phyloP scores from a whole-genome alignment of 1,140 invertebrate species.

The Habropoda laboriosa region DNA sequence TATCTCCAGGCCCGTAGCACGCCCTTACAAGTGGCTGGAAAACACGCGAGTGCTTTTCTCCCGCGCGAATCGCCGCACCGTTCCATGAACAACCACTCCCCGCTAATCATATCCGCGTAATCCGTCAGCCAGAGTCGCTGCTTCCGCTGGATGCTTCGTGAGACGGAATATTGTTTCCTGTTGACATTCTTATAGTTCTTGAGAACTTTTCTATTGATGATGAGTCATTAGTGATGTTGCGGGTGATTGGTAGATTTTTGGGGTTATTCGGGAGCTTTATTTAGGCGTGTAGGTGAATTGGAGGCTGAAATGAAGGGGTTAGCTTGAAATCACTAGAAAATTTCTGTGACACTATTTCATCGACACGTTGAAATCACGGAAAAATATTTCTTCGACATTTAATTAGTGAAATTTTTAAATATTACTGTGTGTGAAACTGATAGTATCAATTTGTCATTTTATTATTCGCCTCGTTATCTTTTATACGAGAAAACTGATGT shows the following conservation, averaged over 20 bases:
- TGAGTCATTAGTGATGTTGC: background rate
- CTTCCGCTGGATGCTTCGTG: background rate
- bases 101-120: constrained; percentile 38
- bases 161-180: background rate
- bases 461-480: too few relatives aligned
- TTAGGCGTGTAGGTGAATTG: too few relatives aligned
- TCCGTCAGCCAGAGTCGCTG: constrained; percentile 10
- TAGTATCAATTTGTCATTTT: too few relatives aligned
- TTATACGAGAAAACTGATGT: too few relatives aligned
- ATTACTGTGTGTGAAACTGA: too few relatives aligned
- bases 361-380: too few relatives aligned
- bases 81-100: constrained; percentile 6
- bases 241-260: background rate
- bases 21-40: constrained; percentile 58
- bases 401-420: too few relatives aligned
- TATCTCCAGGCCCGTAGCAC: constrained; percentile 46
- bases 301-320: too few relatives aligned
- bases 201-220: background rate
- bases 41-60: constrained; percentile 54
- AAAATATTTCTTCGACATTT: too few relatives aligned
- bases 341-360: too few relatives aligned
- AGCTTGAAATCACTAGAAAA: too few relatives aligned
- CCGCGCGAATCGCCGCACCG: background rate
- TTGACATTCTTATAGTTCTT: background rate
- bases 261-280: too few relatives aligned